Evolutionary conservation across 2,888 invertebrate genomes (phyloP), one percentile per base, ranked within the genome.

Genomic region (Drosophila ustulata): DNA sequence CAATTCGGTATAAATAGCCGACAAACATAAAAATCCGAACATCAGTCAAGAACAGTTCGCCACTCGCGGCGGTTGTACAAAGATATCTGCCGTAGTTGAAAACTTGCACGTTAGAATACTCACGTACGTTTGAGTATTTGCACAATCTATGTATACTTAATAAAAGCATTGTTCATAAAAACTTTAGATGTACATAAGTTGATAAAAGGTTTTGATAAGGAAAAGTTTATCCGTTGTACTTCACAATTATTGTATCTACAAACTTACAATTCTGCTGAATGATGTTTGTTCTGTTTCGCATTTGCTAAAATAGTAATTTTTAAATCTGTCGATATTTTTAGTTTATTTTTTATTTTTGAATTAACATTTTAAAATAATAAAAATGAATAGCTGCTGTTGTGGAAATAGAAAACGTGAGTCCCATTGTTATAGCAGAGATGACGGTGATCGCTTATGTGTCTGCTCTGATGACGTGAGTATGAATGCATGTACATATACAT

Each of bases 311-410:
- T 13, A 7, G n/a, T 30, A 30, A 26, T 30, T 41, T 4, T 7
- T 57, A 9, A 47, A 43, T n/a, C 3, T 13, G 13, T 9, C n/a
- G 18, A 23, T 18, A 57, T 4, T 18, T 32, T 13, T 5, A n/a
- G 52, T 37, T 32, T 58, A 43, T 67, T 26, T 30, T 37, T 32
- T 58, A 43, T 67, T 26, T 30, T 34, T 25, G 1, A 46, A 32
- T 50, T 9, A 13, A 2, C 13, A 11, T 6, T 34, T 8, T 11
- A 39, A 8, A 11, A 49, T 30, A 4, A 23, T 4, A 18, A 66
- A 37, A 66, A 82, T 81, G 67, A 64, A 13, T 7, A 7, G 59
- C 30, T 79, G 85, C 49, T 82, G 82, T 52, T 82, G 79, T 69
- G 53, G 59, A 47, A 82, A 75, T 49, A 58, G 75, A 9, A 81